Conservation (phyloP, 2,113 vertebrate species). For the Pitta sordida region DNA sequence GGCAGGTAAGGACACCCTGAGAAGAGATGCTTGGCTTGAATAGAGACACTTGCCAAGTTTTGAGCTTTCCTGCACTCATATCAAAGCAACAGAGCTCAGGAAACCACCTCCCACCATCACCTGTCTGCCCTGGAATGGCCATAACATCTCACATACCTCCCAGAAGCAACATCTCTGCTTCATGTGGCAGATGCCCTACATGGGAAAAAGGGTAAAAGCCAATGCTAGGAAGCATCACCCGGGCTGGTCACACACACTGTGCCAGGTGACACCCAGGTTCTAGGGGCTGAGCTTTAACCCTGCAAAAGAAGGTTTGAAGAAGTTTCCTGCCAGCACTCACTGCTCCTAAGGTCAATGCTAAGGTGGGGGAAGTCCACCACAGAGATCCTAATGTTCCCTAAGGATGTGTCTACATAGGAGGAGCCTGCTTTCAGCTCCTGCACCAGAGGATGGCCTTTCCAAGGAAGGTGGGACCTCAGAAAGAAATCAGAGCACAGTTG, state of each 20-base stretch:
- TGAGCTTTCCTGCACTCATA: background rate
- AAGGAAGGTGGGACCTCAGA: background rate
- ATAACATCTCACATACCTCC: accelerated
- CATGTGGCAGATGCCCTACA: background rate
- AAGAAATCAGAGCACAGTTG: background rate
- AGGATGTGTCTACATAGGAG: background rate
- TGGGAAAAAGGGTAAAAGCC: background rate
- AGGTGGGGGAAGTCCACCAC: background rate
- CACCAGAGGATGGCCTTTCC: background rate
- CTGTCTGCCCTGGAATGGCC: background rate
- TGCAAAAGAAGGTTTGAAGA: background rate
- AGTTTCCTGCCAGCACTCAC: background rate
- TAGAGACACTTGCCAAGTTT: background rate
- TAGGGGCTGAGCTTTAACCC: background rate
- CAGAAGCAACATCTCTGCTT: background rate
- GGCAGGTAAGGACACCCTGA: background rate
- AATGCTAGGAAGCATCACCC: background rate
- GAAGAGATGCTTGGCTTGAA: background rate
- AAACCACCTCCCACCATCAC: background rate
- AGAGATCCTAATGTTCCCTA: background rate
- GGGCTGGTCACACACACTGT: accelerated
- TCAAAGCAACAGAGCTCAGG: background rate
- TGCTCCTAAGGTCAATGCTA: background rate
- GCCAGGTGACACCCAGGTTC: background rate
- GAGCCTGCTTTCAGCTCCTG: background rate